Evolutionary conservation across 2,113 vertebrate species (phyloP), one percentile per base, ranked within the genome.

Genomic region (Phalacrocorax pelagicus): DNA sequence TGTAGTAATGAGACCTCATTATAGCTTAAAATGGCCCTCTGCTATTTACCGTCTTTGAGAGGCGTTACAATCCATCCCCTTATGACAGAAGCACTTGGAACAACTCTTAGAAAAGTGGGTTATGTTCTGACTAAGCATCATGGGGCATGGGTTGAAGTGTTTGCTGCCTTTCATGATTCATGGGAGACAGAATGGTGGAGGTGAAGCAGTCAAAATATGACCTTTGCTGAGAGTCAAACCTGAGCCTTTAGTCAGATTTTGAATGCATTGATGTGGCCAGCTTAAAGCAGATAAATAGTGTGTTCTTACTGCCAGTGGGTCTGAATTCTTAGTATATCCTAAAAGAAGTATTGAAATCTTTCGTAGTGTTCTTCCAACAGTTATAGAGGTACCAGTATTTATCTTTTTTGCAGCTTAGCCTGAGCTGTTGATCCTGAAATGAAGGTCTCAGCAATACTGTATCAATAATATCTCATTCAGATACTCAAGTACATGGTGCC

Each of bases 1-100:
- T 87, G 77, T 75, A 23, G 65, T 96, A 96, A 96, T 96, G 87
- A 94, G 96, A 95, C 74, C 79, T 91, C 42, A 88, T 96, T 96
- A 51, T 65, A 70, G 65, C 81, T 79, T 59, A 72, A 94, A 96
- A 49, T 9, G 15, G 72, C 62, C 83, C 30, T 96, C 83, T 91
- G 80, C 86, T 91, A 42, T 94, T 97, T 66, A 52, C 21, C 4
- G 5, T 42, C 81, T 87, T 65, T 75, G 73, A 87, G 88, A 93
- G 40, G 66, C 58, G 1, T 75, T 86, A 23, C n/a, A 72, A 47
- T 61, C 59, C 78, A 46, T 55, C 36, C 40, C 29, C 27, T 94
- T 87, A 24, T 61, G 38, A 72, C 69, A 94, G 80, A 66, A 82
- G 36, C 75, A 71, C 69, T 73, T 74, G 42, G 17, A 94, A 24